Percentiles rank a stretch among this genome's conserved stretches.
phyloP scores from a whole-genome alignment of 2,113 vertebrate species.

The Engraulis encrasicolus region DNA sequence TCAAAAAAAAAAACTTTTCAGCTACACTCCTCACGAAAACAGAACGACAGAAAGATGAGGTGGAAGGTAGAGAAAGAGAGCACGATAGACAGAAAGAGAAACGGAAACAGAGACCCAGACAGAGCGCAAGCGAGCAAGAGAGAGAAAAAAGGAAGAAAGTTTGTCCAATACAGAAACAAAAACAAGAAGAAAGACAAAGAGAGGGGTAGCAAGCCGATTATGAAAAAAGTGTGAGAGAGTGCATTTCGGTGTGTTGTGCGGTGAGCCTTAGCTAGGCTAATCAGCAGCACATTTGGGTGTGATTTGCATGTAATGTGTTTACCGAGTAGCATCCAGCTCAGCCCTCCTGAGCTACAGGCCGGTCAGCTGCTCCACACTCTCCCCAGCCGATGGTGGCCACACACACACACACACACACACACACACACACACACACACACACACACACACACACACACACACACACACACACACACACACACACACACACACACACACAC shows the following conservation, averaged over 20 bases:
- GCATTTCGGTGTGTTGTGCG: neutral
- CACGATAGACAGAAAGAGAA: neutral
- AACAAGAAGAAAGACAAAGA: neutral
- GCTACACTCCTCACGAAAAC: neutral
- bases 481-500: slow-evolving; percentile 29
- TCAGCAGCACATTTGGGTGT: neutral
- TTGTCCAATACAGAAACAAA: no score
- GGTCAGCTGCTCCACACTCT: neutral
- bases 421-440: neutral
- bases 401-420: neutral
- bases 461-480: neutral
- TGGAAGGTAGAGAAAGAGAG: neutral
- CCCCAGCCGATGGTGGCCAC: neutral
- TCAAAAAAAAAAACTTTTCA: no score
- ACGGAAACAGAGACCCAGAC: no score
- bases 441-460: neutral
- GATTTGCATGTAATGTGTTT: slow-evolving; percentile 2
- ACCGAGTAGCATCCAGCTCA: neutral
- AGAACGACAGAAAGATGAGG: neutral
- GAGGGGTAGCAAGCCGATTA: neutral
- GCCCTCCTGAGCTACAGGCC: no score
- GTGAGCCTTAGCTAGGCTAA: neutral
- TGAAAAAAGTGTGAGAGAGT: neutral
- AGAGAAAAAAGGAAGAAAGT: neutral
- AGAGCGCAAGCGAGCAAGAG: neutral